phyloP scores from a whole-genome alignment of 2,113 vertebrate species.

The Tragelaphus strepsiceros region DNA sequence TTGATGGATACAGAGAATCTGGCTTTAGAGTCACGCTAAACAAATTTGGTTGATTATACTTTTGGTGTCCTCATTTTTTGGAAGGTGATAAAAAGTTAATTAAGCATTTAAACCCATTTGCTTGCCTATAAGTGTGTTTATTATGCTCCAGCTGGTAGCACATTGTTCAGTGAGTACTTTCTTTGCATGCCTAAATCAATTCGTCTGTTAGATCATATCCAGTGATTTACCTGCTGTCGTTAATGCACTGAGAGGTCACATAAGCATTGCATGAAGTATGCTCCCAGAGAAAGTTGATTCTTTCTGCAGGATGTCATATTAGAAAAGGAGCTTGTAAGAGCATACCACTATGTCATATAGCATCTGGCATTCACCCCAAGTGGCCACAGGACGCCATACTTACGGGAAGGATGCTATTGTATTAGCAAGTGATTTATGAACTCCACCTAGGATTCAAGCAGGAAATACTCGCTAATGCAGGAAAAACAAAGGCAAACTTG shows the following conservation, averaged over 20 bases:
- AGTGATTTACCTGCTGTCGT: conserved; percentile 45
- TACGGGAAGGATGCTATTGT: conserved; percentile 10
- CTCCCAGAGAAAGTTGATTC: conserved; percentile 19
- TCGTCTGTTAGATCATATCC: conserved; percentile 33
- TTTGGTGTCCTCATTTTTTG: conserved; percentile 57
- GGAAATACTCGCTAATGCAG: not conserved
- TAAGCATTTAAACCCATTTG: conserved; percentile 57
- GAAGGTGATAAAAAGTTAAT: conserved; percentile 71
- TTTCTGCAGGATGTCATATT: conserved; percentile 50
- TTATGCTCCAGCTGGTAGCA: conserved; percentile 39
- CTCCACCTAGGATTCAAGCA: conserved; percentile 23
- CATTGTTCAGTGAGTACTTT: conserved; percentile 33
- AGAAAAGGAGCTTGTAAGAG: conserved; percentile 45
- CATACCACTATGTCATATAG: not conserved
- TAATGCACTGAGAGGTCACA: conserved; percentile 38
- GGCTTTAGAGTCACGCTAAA: not conserved
- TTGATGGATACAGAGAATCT: not conserved
- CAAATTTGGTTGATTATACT: conserved; percentile 31
- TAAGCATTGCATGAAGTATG: conserved; percentile 1
- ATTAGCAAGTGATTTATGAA: conserved; percentile 47
- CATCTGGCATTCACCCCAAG: conserved; percentile 46
- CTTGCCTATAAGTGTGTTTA: conserved; percentile 31
- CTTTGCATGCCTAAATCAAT: conserved; percentile 51
- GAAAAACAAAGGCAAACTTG: conserved; percentile 8
- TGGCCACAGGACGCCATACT: conserved; percentile 1